Conservation (phyloP, 2,113 vertebrate species). For the Candoia aspera region DNA sequence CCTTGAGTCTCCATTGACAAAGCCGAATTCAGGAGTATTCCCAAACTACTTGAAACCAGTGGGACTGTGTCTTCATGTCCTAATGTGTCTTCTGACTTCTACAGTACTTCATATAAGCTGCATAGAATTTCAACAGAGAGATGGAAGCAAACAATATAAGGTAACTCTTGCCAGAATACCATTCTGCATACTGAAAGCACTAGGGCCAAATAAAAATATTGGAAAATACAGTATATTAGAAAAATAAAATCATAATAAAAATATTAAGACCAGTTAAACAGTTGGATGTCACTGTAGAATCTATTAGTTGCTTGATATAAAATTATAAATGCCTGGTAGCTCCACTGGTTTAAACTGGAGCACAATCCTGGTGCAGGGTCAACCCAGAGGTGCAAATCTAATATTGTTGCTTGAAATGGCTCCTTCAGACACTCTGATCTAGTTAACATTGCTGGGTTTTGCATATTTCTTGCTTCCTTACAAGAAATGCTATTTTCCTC, state of each 20-base stretch:
- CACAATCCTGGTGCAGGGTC: not conserved
- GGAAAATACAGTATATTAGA: not conserved
- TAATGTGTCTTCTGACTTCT: not conserved
- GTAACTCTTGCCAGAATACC: not conserved
- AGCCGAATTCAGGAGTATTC: not conserved
- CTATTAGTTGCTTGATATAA: not conserved
- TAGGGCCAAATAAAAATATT: not conserved
- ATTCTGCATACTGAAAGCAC: not conserved
- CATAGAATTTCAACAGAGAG: not conserved
- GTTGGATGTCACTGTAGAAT: not conserved
- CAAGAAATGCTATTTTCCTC: not conserved
- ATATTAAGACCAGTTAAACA: not conserved
- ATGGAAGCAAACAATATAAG: not conserved
- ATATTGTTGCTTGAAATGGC: not conserved
- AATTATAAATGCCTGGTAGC: not conserved
- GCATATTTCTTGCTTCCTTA: not conserved
- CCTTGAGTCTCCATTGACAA: not conserved
- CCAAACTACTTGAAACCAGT: not conserved
- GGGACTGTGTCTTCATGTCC: not conserved
- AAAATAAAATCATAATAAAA: not conserved
- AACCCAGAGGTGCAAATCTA: not conserved
- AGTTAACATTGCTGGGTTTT: not conserved
- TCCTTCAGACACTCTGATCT: not conserved
- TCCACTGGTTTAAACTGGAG: not conserved
- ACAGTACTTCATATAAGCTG: not conserved